A percentile compares a stretch with the other conserved stretches of the same genome.
phyloP scores from a whole-genome alignment of 1,140 invertebrate genomes.

The Wiebesia pumilae region DNA sequence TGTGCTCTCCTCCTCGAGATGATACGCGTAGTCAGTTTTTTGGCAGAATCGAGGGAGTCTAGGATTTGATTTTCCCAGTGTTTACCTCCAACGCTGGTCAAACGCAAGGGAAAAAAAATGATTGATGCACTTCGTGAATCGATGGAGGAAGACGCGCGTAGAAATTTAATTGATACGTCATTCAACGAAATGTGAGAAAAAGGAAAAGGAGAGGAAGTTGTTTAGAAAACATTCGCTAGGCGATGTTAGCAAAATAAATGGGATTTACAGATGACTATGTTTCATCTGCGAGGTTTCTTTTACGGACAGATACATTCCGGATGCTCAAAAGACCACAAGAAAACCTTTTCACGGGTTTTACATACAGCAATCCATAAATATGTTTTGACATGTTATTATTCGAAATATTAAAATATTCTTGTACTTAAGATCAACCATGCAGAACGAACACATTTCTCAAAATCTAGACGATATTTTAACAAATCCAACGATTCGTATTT shows the following conservation, averaged over 20 bases:
- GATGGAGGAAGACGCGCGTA: background rate
- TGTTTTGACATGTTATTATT: too few relatives aligned
- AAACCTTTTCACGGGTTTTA: too few relatives aligned
- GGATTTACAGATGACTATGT: background rate
- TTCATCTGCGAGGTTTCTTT: background rate
- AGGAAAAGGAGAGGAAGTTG: background rate
- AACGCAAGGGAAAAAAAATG: background rate
- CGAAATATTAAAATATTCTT: too few relatives aligned
- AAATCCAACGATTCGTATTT: too few relatives aligned
- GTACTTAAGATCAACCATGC: too few relatives aligned
- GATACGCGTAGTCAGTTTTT: background rate
- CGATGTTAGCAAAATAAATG: background rate
- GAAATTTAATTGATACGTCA: background rate
- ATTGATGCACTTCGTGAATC: background rate
- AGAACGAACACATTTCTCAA: too few relatives aligned
- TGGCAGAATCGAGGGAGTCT: background rate
- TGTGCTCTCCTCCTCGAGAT: background rate
- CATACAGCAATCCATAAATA: too few relatives aligned
- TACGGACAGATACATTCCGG: background rate
- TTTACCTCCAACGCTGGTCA: background rate
- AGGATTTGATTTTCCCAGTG: background rate
- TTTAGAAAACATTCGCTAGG: background rate
- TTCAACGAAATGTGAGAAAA: background rate
- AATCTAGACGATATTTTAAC: too few relatives aligned
- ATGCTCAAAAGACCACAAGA: too few relatives aligned